These are phyloP conservation scores for Nasonia vitripennis DNA, from an alignment of 1,140 invertebrate genomes.

Conservation along the genomic window DNA sequence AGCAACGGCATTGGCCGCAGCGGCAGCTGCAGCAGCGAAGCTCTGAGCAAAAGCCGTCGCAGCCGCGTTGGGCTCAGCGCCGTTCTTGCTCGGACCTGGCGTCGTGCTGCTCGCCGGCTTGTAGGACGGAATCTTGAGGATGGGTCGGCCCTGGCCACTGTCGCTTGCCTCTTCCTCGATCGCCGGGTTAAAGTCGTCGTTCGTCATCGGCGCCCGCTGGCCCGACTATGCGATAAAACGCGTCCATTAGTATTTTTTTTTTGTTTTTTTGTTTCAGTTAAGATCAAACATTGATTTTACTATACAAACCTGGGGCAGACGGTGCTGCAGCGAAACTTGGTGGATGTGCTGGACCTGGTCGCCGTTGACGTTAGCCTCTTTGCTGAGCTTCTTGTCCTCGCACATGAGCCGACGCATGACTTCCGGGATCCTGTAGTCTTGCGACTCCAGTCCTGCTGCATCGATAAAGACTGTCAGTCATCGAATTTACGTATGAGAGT, in stretches of 20 bases:
- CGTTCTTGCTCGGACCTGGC: slow-evolving; percentile 78
- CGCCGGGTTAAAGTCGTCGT: slow-evolving; percentile 72
- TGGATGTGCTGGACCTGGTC: slow-evolving; percentile 64
- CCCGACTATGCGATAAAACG: slow-evolving; percentile 36
- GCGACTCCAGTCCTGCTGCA: slow-evolving; percentile 66
- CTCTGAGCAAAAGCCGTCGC: slow-evolving; percentile 67
- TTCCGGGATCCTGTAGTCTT: slow-evolving; percentile 76
- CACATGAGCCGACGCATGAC: slow-evolving; percentile 78
- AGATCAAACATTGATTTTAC: neutral
- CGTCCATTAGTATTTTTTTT: neutral
- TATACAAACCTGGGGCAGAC: slow-evolving; percentile 54
- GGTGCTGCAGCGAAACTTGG: slow-evolving; percentile 60
- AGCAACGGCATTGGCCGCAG: slow-evolving; percentile 56
- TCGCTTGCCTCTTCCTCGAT: slow-evolving; percentile 75
- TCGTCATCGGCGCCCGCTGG: slow-evolving; percentile 70
- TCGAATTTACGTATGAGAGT: too few species aligned
- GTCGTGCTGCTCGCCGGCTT: slow-evolving; percentile 80
- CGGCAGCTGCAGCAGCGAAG: slow-evolving; percentile 56
- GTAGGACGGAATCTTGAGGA: slow-evolving; percentile 95
- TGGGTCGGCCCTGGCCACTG: slow-evolving; percentile 79
- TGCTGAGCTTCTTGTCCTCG: slow-evolving; percentile 75
- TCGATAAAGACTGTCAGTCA: neutral
- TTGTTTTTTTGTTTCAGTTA: too few species aligned
- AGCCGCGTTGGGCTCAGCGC: slow-evolving; percentile 72
- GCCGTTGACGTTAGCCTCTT: slow-evolving; percentile 71